Evolutionary conservation across 2,888 invertebrate genomes (phyloP), one percentile per base, ranked within the genome.

Genomic region (Cremastobaeus sp.): DNA sequence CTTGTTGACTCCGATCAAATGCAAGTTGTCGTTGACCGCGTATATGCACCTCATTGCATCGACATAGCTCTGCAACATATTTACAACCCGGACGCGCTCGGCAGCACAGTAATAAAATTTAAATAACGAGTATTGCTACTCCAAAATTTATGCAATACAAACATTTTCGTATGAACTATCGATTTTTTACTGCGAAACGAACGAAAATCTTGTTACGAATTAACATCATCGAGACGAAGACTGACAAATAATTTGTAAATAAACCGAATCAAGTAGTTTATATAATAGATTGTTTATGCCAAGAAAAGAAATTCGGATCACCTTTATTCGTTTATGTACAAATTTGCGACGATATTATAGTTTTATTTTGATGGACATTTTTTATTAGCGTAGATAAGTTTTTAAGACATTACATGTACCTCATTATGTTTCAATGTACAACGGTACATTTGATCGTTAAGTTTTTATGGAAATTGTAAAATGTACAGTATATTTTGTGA

Each of bases 11-110:
- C 89, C 15, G 89, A 90, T 50, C 87, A 89, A 70, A 81, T 92
- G 65, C 90, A 90, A 80, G 89, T 90, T 3, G 90, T 92, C 28
- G 90, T 92, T 1, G 91, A 91, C 74, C 90, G 89, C 81, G 90
- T 89, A 15, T 89, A 88, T 77, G 81, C 87, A 1, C 88, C 89
- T 20, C 86, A 88, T 59, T 88, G 89, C 74, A 88, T 89, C 11
- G 88, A 89, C 73, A 84, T 88, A 71, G 90, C 90, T 3, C 81
- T 89, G 35, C 81, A 86, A 45, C 89, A 89, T 76, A 84, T 89
- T 14, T 82, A 86, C 37, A 87, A 88, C 50, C 83, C 84, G 1
- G 84, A 89, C 64, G 85, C 88, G 18, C 87, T 89, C 69, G 90
- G 90, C 14, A 89, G 88, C 80, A 89, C 89, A 17, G 88, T 90